phyloP scores from a whole-genome alignment of 2,113 vertebrate species.

The Tapirus terrestris region DNA sequence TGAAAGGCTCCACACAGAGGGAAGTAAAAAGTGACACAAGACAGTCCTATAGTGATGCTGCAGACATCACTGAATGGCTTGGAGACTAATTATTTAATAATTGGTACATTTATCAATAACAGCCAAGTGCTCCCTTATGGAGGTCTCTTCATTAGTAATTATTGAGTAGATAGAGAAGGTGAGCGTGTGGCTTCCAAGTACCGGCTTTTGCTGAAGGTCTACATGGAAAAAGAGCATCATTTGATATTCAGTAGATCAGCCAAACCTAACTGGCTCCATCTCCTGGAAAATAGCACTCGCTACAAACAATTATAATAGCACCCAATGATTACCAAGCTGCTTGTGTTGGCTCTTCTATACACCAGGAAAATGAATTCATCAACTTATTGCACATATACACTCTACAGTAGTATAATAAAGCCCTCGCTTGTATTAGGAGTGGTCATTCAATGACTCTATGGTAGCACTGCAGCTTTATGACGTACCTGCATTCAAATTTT shows the following conservation, averaged over 20 bases:
- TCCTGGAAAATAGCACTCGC: not conserved
- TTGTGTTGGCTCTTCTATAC: not conserved
- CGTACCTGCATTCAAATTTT: slow-evolving; percentile 1
- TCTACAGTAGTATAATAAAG: slow-evolving; percentile 68
- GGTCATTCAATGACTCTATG: slow-evolving; percentile 21
- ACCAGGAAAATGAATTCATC: slow-evolving; percentile 42
- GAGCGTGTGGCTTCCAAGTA: slow-evolving; percentile 66
- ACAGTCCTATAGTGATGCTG: slow-evolving; percentile 68
- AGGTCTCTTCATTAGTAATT: slow-evolving; percentile 72
- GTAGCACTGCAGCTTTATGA: slow-evolving; percentile 30
- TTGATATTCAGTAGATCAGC: slow-evolving; percentile 40
- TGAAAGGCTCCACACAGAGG: slow-evolving; percentile 11
- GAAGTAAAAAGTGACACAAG: slow-evolving; percentile 68
- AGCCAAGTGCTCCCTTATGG: slow-evolving; percentile 73
- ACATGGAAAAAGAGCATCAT: slow-evolving; percentile 57
- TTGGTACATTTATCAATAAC: slow-evolving; percentile 34
- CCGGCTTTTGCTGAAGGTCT: slow-evolving; percentile 38
- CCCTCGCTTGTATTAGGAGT: slow-evolving; percentile 39
- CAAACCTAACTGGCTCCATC: slow-evolving; percentile 31
- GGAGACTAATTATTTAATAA: slow-evolving; percentile 66
- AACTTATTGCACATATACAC: slow-evolving; percentile 60
- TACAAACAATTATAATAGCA: slow-evolving; percentile 68
- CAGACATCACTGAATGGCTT: slow-evolving; percentile 68
- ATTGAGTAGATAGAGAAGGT: slow-evolving; percentile 64
- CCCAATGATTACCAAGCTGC: slow-evolving; percentile 66